Evolutionary conservation across 2,113 vertebrate genomes (phyloP).

Genomic region (Myiagra hebetior): DNA sequence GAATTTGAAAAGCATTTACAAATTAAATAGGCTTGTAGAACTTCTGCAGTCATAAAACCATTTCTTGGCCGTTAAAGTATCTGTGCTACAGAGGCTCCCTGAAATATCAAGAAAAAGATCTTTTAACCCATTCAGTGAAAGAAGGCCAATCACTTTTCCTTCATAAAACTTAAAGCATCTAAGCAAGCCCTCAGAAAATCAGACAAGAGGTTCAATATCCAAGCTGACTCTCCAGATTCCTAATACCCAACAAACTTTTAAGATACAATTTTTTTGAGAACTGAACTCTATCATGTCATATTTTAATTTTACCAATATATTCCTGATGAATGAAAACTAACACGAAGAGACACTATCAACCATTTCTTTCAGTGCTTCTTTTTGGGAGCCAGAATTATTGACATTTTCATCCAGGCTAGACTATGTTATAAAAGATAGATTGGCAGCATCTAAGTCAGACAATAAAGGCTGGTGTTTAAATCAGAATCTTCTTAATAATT

Average conservation of each 20-base stretch:
- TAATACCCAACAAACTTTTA: neutral
- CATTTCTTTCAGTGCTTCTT: neutral
- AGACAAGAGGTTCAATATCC: neutral
- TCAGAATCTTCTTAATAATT: neutral
- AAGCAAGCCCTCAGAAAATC: neutral
- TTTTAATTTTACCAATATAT: neutral
- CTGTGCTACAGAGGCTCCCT: neutral
- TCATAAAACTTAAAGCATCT: neutral
- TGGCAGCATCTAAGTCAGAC: neutral
- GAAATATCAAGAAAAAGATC: neutral
- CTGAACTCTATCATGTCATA: neutral
- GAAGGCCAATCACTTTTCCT: neutral
- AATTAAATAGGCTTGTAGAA: neutral
- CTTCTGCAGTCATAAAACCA: neutral
- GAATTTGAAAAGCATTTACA: neutral
- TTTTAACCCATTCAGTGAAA: neutral
- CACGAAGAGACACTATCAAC: neutral
- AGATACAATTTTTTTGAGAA: neutral
- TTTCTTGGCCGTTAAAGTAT: neutral
- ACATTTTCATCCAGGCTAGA: neutral
- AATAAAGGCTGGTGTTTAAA: neutral
- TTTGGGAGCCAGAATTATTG: neutral
- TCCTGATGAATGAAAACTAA: neutral
- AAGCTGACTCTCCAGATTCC: neutral
- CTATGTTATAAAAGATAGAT: neutral